Base-by-base conservation (phyloP, 2,888 invertebrate genomes). In the Epistrophe eligans region DNA sequence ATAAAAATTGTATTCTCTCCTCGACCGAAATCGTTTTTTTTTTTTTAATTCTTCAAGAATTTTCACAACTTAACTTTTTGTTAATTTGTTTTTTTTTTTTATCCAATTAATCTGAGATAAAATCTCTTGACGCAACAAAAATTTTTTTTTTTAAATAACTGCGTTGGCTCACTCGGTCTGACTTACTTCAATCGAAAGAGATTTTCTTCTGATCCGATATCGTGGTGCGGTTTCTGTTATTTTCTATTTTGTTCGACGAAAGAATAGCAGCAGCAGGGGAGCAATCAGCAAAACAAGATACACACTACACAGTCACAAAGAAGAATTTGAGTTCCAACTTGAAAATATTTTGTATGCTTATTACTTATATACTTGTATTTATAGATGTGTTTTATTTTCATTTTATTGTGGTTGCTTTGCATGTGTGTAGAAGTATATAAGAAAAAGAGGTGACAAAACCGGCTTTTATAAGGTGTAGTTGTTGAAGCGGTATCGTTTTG, bases 231-330 rank as follows among this genome's bases (percentile, higher is more conserved):
- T 87, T 87, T 83, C 87, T 66, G 87, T 83, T 83, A 87, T 87
- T 87, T 87, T 87, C 87, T 83, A 87, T 87, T 87, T 83, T 87
- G 87, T 87, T 87, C 83, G 76, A 79, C 24, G 11, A 45, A n/a
- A 28, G 38, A 6, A 10, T 10, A 72, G 64, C 35, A 60, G 52
- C 52, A 55, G 67, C 35, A 72, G 79, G 57, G 58, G 38, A 57
- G 67, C 58, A 80, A 50, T 38, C 32, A 67, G 50, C 50, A 67
- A 67, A 60, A 38, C 60, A 45, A 32, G 17, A 19, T 35, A 24
- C 7, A 35, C 35, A 35, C n/a, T 35, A 24, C 7, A 35, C 35
- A 35, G 35, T 7, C 38, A 64, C 11, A 45, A 3, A 48, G 10
- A 1, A 19, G 66, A 72, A 57, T 71, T 60, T 2, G 57, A 55